Percentiles rank a stretch among this genome's conserved stretches.
Conservation (phyloP, 2,797 vertebrate species). For the Borostomias antarcticus region DNA sequence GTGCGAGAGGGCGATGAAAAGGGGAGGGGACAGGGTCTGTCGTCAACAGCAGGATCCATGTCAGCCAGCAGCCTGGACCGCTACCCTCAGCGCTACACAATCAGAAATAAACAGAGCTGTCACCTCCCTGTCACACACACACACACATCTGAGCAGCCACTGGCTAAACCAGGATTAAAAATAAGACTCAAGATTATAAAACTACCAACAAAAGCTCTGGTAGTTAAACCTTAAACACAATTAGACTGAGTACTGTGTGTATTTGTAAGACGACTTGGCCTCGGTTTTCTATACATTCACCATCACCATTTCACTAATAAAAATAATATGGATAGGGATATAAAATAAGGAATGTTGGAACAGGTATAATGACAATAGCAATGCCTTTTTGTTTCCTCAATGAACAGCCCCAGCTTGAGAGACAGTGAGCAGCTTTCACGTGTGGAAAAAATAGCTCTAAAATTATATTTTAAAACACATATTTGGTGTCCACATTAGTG, state of each 20-base stretch:
- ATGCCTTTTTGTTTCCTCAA: neutral
- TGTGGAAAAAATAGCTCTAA: constrained; percentile 8
- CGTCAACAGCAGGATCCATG: constrained; percentile 61
- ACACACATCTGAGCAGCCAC: constrained; percentile 66
- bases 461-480: constrained; percentile 52
- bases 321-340: neutral
- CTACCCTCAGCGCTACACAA: constrained; percentile 58
- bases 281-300: no score
- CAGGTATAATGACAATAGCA: neutral
- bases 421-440: constrained; percentile 18
- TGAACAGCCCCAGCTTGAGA: neutral
- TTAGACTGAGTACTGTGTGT: neutral
- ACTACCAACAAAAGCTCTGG: no score
- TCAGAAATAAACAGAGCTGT: constrained; percentile 72
- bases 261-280: neutral
- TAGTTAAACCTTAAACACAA: no score
- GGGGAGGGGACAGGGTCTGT: constrained; percentile 66
- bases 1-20: constrained; percentile 65
- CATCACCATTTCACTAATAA: no score
- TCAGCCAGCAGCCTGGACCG: constrained; percentile 61
- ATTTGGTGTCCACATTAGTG: constrained; percentile 63
- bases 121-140: constrained; percentile 55
- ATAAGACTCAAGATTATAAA: no score
- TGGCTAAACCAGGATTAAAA: constrained; percentile 75
- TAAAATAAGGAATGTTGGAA: neutral